Percentiles rank a stretch among this genome's conserved stretches.
phyloP scores from a whole-genome alignment of 2,113 vertebrate species.

The Apus apus region DNA sequence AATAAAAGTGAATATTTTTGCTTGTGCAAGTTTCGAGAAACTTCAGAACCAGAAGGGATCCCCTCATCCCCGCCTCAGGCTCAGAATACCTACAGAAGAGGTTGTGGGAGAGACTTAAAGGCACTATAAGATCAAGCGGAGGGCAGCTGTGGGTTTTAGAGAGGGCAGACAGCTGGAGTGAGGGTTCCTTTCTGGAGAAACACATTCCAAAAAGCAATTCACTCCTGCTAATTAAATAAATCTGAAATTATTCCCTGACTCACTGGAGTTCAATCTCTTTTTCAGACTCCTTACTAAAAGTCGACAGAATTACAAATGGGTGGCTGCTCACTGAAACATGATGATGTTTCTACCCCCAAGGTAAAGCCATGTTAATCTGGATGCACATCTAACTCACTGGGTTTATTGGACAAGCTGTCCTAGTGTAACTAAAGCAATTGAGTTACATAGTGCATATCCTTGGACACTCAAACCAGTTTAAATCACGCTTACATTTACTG shows the following conservation, averaged over 20 bases:
- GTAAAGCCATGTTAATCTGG: neutral
- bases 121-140: neutral
- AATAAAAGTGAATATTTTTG: neutral
- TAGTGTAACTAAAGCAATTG: constrained; percentile 23
- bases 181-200: neutral
- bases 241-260: neutral
- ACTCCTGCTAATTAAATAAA: neutral
- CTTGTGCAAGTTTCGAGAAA: neutral
- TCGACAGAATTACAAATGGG: neutral
- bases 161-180: neutral
- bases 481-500: neutral
- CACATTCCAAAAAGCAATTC: neutral
- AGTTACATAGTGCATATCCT: neutral
- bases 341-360: neutral
- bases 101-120: neutral
- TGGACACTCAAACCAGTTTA: neutral
- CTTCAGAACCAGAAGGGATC: neutral
- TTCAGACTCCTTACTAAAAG: neutral
- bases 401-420: neutral
- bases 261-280: neutral
- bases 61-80: fast-evolving
- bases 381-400: neutral
- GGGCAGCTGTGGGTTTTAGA: neutral
- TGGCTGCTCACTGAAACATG: neutral
- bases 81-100: neutral